phyloP scores from a whole-genome alignment of 2,797 vertebrate genomes.

The Eulemur albifrons region DNA sequence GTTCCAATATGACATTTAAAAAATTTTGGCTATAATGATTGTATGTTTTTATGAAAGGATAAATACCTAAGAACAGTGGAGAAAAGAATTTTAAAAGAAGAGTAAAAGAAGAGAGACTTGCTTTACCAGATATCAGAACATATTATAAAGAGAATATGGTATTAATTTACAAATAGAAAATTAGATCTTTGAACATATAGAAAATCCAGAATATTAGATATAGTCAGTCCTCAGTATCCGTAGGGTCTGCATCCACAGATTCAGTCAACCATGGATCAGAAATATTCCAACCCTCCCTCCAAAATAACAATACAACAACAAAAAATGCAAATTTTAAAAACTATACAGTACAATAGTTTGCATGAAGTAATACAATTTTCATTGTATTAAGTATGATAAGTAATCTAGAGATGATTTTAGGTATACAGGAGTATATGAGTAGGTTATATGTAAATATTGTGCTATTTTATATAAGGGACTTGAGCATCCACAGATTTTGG shows the following conservation, averaged over 20 bases:
- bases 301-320: not conserved
- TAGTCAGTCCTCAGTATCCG: not conserved
- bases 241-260: not conserved
- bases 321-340: not conserved
- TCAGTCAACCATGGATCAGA: not conserved
- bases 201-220: not conserved
- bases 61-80: not conserved
- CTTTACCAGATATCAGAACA: slow-evolving; percentile 12
- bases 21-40: not conserved
- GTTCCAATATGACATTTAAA: not conserved
- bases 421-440: not conserved
- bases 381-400: not conserved
- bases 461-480: not conserved
- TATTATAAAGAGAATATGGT: not conserved
- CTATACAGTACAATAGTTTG: not conserved
- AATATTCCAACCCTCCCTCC: not conserved
- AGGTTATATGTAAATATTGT: not conserved
- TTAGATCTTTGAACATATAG: not conserved
- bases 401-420: not conserved
- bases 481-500: not conserved
- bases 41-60: not conserved
- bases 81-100: not conserved
- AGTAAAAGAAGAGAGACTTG: not conserved
- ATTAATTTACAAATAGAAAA: slow-evolving; percentile 21
- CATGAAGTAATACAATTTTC: not conserved